Percentiles rank a stretch among this genome's conserved stretches.
Evolutionary conservation across 1,140 invertebrate species (phyloP).

Genomic region (Rhagoletis pomonella): DNA sequence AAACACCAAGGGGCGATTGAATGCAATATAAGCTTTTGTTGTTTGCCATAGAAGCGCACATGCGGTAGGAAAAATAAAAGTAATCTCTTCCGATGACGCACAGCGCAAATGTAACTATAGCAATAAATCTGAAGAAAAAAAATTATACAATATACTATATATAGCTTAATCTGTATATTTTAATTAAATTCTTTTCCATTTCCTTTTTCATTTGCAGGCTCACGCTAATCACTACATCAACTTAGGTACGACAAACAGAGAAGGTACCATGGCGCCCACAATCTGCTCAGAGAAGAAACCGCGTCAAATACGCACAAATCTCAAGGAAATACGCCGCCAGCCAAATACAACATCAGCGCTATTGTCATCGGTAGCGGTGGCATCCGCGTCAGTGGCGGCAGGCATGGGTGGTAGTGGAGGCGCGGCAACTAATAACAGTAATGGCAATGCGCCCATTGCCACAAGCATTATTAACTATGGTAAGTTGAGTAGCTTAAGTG

Average conservation of each 20-base stretch:
- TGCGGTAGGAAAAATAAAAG: no score
- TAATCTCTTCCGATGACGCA: no score
- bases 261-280: slow-evolving; percentile 25
- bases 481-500: neutral
- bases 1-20: no score
- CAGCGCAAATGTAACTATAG: no score
- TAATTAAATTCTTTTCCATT: neutral
- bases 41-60: no score
- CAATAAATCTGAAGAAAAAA: no score
- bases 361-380: neutral
- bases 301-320: slow-evolving; percentile 23
- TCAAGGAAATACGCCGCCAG: slow-evolving; percentile 42
- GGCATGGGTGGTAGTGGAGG: neutral
- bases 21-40: no score
- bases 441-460: neutral
- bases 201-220: neutral
- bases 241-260: neutral
- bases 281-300: slow-evolving; percentile 37
- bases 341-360: neutral
- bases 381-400: neutral
- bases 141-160: no score
- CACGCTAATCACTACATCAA: neutral
- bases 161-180: neutral
- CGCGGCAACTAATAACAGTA: neutral
- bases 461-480: slow-evolving; percentile 11